These are phyloP conservation scores for Heteropelma amictum DNA, from an alignment of 2,888 invertebrate species.

Conservation along the genomic window DNA sequence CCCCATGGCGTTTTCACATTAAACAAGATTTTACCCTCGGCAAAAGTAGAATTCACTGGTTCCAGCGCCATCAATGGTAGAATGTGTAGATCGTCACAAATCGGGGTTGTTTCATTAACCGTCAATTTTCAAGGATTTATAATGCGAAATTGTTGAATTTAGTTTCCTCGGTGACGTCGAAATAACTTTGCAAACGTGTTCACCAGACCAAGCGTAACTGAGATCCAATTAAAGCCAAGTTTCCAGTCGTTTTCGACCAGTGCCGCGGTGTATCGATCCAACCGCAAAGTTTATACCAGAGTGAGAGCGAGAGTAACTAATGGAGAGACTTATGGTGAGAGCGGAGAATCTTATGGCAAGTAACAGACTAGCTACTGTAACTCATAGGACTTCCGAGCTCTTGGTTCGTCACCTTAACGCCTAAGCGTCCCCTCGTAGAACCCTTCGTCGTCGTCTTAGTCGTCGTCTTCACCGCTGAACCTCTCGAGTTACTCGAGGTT, in stretches of 20 bases:
- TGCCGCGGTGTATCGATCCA: conserved; percentile 45
- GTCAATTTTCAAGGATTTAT: neutral
- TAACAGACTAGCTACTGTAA: conserved; percentile 48
- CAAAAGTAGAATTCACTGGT: no score
- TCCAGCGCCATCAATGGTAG: neutral
- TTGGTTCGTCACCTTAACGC: conserved; percentile 58
- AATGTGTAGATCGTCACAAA: neutral
- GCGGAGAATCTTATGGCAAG: conserved; percentile 35
- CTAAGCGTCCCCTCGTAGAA: conserved; percentile 54
- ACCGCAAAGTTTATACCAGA: conserved; percentile 48
- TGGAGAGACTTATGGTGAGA: conserved; percentile 32
- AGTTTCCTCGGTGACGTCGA: conserved; percentile 1
- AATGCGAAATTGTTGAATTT: neutral
- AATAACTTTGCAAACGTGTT: conserved; percentile 37
- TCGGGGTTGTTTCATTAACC: neutral
- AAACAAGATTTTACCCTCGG: no score
- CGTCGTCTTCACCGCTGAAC: conserved; percentile 39
- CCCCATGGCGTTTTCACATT: no score
- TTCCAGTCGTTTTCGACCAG: conserved; percentile 47
- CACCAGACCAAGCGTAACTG: conserved; percentile 49
- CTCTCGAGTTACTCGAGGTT: conserved; percentile 58
- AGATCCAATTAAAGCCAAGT: conserved; percentile 53
- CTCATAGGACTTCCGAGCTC: conserved; percentile 56
- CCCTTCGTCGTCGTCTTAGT: conserved; percentile 56
- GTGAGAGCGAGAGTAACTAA: conserved; percentile 48